Base-by-base conservation (phyloP, 2,888 invertebrate genomes). In the Drosophila imparisetae region DNA sequence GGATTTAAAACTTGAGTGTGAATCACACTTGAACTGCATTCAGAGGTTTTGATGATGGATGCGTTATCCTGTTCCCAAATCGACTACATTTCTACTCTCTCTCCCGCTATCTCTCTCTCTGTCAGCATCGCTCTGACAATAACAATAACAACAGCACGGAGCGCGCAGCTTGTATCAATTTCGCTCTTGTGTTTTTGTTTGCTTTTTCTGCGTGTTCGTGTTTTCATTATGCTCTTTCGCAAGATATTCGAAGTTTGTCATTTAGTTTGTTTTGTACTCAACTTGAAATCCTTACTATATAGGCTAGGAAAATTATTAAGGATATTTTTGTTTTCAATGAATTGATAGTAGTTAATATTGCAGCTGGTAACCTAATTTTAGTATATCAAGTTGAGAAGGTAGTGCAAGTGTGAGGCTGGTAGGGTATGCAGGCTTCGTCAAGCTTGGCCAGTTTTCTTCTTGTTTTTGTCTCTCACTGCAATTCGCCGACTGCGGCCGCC, bases 141-240 rank as follows among this genome's bases (percentile, higher is more conserved):
- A 72, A 66, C 76, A 78, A 75, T 66, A 68, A 72, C 72, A 78
- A 57, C 54, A 74, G 60, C 36, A 38, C 49, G 57, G 73, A 77
- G 73, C 73, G 81, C 72, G 65, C 64, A 54, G 72, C 55, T 81
- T 80, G 81, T 83, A 81, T 77, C 87, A 86, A 75, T 89, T 81
- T 86, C 87, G 81, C 87, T 87, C 82, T 80, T 73, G 52, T 72
- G 81, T 89, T 86, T 86, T 83, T 83, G 89, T 84, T 89, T 89
- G 78, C 78, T 76, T 84, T 84, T 84, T 80, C 84, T 84, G 81
- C 81, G 71, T 84, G 76, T 75, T 84, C 72, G 78, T 86, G 89
- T 86, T 84, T 86, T 84, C 58, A 75, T 86, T 76, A 58, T 77
- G 59, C 77, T 62, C 78, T 80, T 30, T 7, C 21, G 10, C 0